phyloP scores from a whole-genome alignment of 2,113 vertebrate species.

The Atractosteus spatula region DNA sequence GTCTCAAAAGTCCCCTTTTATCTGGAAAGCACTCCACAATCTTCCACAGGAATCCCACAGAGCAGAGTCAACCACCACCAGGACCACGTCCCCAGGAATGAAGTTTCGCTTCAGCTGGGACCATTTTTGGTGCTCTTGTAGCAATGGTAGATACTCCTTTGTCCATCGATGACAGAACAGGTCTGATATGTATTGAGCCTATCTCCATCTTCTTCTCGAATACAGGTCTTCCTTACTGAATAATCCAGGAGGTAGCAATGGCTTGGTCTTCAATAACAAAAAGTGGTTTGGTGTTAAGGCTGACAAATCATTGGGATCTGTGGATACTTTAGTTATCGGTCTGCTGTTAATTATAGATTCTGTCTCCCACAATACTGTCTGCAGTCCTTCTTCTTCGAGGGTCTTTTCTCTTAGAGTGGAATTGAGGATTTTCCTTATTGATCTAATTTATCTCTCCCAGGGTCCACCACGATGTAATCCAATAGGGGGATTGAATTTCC shows the following conservation, averaged over 20 bases:
- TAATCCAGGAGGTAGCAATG: background rate
- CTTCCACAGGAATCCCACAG: background rate
- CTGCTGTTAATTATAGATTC: background rate
- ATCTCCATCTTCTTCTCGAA: background rate
- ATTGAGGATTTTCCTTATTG: background rate
- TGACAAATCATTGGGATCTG: background rate
- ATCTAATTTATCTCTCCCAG: background rate
- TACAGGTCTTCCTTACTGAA: background rate
- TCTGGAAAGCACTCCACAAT: background rate
- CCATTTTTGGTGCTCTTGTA: too few relatives aligned
- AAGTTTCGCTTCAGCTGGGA: background rate
- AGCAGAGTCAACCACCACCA: conserved; percentile 1
- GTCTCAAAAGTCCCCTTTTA: too few relatives aligned
- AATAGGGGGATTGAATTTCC: background rate
- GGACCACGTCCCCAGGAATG: conserved; percentile 7
- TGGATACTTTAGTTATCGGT: background rate
- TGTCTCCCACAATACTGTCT: background rate
- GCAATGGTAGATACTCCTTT: background rate
- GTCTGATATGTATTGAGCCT: background rate
- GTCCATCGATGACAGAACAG: background rate
- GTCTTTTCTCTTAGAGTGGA: background rate
- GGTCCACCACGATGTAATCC: background rate
- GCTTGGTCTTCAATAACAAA: background rate
- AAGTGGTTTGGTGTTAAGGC: background rate
- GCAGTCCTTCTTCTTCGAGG: background rate